Evolutionary conservation across 1,140 invertebrate species (phyloP).

Genomic region (Aphaenogaster floridana): DNA sequence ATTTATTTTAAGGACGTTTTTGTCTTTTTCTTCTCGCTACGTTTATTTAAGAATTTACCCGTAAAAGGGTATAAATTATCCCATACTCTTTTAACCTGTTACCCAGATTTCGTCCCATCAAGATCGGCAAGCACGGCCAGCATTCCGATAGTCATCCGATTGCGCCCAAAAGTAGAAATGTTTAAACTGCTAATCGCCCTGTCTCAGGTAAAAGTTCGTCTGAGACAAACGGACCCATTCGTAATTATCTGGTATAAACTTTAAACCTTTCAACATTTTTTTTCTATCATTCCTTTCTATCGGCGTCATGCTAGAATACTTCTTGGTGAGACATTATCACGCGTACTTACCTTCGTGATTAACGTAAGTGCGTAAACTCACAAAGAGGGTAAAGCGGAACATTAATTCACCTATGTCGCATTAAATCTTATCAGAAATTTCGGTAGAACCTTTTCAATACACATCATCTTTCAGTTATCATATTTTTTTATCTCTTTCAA

Average conservation of each 20-base stretch:
- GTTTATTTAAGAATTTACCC: neutral
- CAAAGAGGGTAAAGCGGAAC: neutral
- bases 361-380: neutral
- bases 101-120: neutral
- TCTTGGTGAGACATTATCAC: neutral
- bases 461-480: too few relatives aligned
- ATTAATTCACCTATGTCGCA: neutral
- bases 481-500: neutral
- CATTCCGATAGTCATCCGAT: constrained; percentile 15
- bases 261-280: constrained; percentile 10
- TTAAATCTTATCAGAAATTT: neutral
- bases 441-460: neutral
- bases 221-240: constrained; percentile 1
- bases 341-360: neutral
- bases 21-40: neutral
- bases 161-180: neutral
- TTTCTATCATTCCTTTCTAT: neutral
- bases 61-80: constrained; percentile 2
- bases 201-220: constrained; percentile 5
- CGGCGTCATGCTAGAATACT: neutral
- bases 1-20: neutral
- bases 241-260: neutral
- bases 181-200: constrained; percentile 14
- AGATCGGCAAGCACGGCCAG: neutral
- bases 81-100: neutral